Evolutionary conservation across 2,888 invertebrate species (phyloP), one percentile per base, ranked within the genome.

Genomic region (Oscheius sp.): DNA sequence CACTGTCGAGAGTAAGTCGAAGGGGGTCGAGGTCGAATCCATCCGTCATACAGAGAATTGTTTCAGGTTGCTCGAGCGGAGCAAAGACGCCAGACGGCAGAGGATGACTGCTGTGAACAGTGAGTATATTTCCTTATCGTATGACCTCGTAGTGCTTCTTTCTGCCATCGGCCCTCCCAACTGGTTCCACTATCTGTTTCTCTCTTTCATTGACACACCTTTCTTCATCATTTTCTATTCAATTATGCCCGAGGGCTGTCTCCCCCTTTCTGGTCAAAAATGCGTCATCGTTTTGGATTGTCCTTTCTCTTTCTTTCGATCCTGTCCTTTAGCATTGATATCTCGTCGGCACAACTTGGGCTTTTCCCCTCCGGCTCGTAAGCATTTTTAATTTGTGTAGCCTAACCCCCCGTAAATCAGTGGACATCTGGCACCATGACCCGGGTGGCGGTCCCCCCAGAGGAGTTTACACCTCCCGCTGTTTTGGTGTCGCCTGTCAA

Each of bases 81-180:
- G 52, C 49, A 18, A 6, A 49, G 63, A 18, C 45, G 23, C 23
- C 43, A 25, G 43, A 23, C n/a, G 27, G 23, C 45, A n/a, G 66
- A 66, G 12, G 66, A 66, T 49, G 66, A 66, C 52, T 66, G 66
- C 41, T 66, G 66, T 21, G 66, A 66, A 66, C 66, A 66, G 66
- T 66, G 52, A 52, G 66, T 66, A n/a, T 25, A 23, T 61, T 25
- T 55, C 25, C 55, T 55, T 55, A 55, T 55, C 55, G 3, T 23
- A 5, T 25, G 55, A 13, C 55, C 25, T 25, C 49, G 16, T 13
- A 9, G 49, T 55, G 21, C 25, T 55, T 55, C 21, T 13, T 23
- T 23, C 55, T 25, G 55, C 21, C 21, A 18, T 5, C 6, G 18
- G 49, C 3, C 25, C 25, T 23, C 55, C 55, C 55, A 55, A 25